Evolutionary conservation across 2,797 vertebrate genomes (phyloP).

Genomic region (Sebastes aleutianus): DNA sequence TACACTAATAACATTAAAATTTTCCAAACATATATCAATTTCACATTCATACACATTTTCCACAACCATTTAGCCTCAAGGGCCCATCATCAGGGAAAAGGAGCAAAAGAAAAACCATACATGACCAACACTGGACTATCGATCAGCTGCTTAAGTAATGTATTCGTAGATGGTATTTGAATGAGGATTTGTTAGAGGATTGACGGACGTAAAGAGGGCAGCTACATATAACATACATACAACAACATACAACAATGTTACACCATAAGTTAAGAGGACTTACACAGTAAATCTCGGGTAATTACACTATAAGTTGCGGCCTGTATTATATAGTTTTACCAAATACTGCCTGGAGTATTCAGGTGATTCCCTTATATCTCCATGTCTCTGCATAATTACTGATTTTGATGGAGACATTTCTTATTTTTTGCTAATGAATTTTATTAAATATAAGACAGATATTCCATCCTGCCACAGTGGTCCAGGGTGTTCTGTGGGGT

Average conservation of each 20-base stretch:
- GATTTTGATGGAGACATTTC: neutral
- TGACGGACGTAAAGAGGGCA: too few species aligned
- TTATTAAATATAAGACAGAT: neutral
- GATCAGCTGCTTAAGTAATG: too few species aligned
- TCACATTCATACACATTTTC: too few species aligned
- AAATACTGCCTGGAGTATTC: neutral
- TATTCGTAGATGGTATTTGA: neutral
- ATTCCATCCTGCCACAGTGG: neutral
- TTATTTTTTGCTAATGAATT: neutral
- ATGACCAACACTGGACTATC: too few species aligned
- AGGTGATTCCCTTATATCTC: neutral
- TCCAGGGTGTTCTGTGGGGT: neutral
- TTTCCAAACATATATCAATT: too few species aligned
- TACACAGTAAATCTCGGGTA: neutral
- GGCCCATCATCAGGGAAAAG: too few species aligned
- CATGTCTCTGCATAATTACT: neutral
- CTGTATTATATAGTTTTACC: neutral
- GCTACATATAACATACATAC: too few species aligned
- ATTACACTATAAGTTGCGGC: neutral
- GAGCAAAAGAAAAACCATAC: too few species aligned
- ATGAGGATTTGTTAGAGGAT: too few species aligned
- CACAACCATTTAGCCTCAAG: too few species aligned
- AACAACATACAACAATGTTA: neutral
- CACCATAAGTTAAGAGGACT: neutral
- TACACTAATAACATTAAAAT: too few species aligned